These are phyloP conservation scores for Formicarius rufipectus DNA, from an alignment of 2,113 vertebrate genomes.

Conservation along the genomic window DNA sequence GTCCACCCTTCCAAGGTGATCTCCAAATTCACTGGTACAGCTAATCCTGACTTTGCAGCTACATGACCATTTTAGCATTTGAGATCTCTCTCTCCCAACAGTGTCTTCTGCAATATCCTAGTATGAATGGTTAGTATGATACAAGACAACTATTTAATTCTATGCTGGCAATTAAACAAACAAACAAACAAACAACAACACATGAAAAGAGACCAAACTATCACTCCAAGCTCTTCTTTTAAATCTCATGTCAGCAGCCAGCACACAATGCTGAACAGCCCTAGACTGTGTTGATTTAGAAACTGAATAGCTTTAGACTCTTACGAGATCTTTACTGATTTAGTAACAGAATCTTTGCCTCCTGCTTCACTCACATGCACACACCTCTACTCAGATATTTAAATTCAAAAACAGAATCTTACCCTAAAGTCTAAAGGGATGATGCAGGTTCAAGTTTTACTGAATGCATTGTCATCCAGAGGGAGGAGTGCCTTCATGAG, in stretches of 20 bases:
- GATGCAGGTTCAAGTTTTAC: neutral
- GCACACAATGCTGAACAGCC: neutral
- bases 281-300: neutral
- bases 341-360: neutral
- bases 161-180: neutral
- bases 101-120: neutral
- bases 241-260: neutral
- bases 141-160: neutral
- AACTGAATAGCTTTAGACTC: neutral
- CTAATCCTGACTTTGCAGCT: neutral
- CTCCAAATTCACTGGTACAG: neutral
- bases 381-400: neutral
- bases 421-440: neutral
- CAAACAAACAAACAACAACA: too few relatives aligned
- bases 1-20: neutral
- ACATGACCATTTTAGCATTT: neutral
- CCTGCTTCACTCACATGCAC: neutral
- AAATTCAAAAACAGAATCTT: neutral
- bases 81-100: neutral
- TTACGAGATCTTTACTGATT: neutral
- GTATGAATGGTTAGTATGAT: neutral
- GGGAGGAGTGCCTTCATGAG: neutral
- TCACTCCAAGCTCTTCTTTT: neutral
- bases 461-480: neutral
- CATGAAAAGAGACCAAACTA: neutral